A percentile compares a stretch with the other conserved stretches of the same genome.
Evolutionary conservation across 2,888 invertebrate species (phyloP).

Genomic region (Caenorhabditis panamensis): DNA sequence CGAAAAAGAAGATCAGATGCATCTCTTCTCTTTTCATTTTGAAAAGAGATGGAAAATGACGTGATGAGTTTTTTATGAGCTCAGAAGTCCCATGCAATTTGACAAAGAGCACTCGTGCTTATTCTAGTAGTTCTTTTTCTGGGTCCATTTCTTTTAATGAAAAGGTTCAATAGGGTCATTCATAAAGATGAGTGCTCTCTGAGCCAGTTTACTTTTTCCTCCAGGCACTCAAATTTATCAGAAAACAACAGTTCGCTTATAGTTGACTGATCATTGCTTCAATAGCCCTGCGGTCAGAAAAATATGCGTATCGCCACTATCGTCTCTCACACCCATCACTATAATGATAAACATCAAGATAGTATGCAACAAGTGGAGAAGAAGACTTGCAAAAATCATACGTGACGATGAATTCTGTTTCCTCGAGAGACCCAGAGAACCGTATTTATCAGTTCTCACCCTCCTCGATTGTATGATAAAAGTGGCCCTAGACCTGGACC

Average conservation of each 20-base stretch:
- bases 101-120: slow-evolving; percentile 6
- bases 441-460: slow-evolving; percentile 3
- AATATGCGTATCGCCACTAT: not conserved
- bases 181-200: not conserved
- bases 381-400: not conserved
- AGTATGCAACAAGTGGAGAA: not conserved
- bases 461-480: not conserved
- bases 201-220: not conserved
- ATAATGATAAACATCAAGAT: not conserved
- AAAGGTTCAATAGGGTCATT: not conserved
- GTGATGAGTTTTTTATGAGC: not conserved
- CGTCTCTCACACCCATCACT: not conserved
- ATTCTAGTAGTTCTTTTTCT: not conserved
- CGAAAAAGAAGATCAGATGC: too few relatives aligned
- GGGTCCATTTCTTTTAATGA: not conserved
- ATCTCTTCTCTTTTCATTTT: too few relatives aligned
- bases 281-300: not conserved
- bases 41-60: too few relatives aligned
- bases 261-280: not conserved
- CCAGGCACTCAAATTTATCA: too few relatives aligned
- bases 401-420: not conserved
- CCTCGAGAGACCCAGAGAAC: not conserved
- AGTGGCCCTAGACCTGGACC: not conserved
- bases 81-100: not conserved
- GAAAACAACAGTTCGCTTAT: too few relatives aligned